Evolutionary conservation across 2,888 invertebrate species (phyloP).

Genomic region (Thysanoteuthis rhombus): DNA sequence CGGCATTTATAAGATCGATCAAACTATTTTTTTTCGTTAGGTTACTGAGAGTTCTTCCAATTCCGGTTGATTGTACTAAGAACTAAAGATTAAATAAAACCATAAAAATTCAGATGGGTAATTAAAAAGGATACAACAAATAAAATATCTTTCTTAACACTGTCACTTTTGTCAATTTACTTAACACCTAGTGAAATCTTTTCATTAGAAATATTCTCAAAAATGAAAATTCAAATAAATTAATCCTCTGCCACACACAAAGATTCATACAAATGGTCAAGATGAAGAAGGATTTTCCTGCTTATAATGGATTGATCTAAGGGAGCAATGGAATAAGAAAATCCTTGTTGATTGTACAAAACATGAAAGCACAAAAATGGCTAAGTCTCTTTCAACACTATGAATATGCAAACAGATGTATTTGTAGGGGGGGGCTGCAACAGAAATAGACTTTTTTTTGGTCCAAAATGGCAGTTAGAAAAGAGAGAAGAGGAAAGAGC

Average conservation of each 20-base stretch:
- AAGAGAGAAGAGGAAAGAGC: background rate
- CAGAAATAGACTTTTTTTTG: background rate
- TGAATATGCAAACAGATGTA: background rate
- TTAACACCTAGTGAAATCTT: background rate
- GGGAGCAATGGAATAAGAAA: background rate
- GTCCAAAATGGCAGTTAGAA: background rate
- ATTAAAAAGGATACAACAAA: background rate
- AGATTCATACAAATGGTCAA: background rate
- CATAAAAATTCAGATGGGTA: background rate
- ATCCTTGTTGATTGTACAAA: background rate
- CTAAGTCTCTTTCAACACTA: background rate
- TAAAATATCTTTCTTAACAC: background rate
- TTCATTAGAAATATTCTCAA: background rate
- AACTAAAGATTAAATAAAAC: background rate
- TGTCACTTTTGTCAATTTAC: background rate
- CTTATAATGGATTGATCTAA: background rate
- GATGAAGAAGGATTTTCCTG: background rate
- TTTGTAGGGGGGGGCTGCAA: background rate
- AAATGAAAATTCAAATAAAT: background rate
- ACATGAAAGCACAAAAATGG: background rate
- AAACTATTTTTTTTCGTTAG: background rate
- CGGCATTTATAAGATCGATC: background rate
- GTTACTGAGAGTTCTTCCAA: background rate
- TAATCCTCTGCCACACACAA: background rate
- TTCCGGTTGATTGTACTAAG: background rate